phyloP scores from a whole-genome alignment of 2,797 vertebrate species.

The Phrynocephalus vlangalii region DNA sequence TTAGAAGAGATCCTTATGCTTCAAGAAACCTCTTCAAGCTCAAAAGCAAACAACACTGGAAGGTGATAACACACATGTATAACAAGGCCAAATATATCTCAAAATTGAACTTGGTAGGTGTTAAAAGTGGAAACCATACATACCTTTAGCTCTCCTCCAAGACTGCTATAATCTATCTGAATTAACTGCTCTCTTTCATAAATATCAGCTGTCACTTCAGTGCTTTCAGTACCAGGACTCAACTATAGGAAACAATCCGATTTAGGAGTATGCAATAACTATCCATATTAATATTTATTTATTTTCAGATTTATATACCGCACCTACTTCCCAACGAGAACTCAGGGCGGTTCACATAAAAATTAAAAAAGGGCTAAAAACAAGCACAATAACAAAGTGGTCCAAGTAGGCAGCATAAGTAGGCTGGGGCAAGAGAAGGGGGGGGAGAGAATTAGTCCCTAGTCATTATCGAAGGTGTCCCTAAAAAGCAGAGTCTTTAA shows the following conservation, averaged over 20 bases:
- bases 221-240: conserved; percentile 78
- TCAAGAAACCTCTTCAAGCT: neutral
- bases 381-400: too few relatives aligned
- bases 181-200: conserved; percentile 88
- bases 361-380: too few relatives aligned
- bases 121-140: neutral
- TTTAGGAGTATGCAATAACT: conserved; percentile 15
- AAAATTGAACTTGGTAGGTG: neutral
- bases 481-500: too few relatives aligned
- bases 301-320: too few relatives aligned
- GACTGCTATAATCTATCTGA: conserved; percentile 85
- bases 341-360: too few relatives aligned
- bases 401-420: too few relatives aligned
- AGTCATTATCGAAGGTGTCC: too few relatives aligned
- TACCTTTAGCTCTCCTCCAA: conserved; percentile 83
- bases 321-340: too few relatives aligned
- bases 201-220: conserved; percentile 71
- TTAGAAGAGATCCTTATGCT: neutral
- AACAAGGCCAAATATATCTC: neutral
- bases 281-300: neutral
- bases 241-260: conserved; percentile 75
- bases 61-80: neutral
- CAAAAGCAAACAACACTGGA: neutral
- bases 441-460: too few relatives aligned
- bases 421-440: too few relatives aligned